Conservation (phyloP, 2,797 vertebrate genomes). For the Spheniscus humboldti region DNA sequence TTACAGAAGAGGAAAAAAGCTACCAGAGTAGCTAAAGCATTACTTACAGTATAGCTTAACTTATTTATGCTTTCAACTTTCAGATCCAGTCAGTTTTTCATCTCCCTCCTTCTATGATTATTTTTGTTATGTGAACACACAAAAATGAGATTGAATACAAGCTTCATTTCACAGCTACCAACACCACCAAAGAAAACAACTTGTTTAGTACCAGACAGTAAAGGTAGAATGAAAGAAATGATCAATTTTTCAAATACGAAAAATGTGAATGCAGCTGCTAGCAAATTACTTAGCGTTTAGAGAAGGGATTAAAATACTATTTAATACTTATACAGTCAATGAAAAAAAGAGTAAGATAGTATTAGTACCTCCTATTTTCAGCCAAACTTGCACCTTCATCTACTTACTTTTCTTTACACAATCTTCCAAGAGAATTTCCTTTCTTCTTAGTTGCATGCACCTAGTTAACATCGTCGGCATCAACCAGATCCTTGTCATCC, state of each 20-base stretch:
- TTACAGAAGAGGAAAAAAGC: background rate
- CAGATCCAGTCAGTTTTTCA: background rate
- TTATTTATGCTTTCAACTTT: no score
- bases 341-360: background rate
- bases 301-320: background rate
- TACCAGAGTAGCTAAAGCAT: background rate
- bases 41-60: background rate
- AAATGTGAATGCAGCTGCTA: background rate
- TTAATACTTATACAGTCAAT: background rate
- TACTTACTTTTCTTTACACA: constrained; percentile 77
- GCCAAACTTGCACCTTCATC: constrained; percentile 82
- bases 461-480: constrained; percentile 71
- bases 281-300: background rate
- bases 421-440: constrained; percentile 78
- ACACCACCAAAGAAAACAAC: background rate
- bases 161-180: background rate
- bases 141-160: background rate
- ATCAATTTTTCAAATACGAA: background rate
- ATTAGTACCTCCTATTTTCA: constrained; percentile 84
- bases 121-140: background rate
- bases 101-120: no score
- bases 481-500: constrained; percentile 39
- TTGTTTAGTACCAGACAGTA: background rate
- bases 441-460: constrained; percentile 74
- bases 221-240: background rate